These are phyloP conservation scores for Phyllotreta cruciferae DNA, from an alignment of 2,888 invertebrate species.

Conservation along the genomic window DNA sequence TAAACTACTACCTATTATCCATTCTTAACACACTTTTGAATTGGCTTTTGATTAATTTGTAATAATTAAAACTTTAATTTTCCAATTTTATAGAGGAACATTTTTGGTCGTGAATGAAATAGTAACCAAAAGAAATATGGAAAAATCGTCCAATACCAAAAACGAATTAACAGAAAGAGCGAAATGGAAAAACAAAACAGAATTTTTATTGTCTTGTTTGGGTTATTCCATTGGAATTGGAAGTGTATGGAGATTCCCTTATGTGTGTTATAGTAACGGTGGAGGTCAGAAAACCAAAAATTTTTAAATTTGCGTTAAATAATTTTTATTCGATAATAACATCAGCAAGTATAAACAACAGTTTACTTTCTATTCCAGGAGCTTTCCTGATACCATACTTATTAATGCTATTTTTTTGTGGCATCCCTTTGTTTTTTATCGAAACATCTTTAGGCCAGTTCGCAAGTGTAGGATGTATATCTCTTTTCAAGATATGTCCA, in stretches of 20 bases:
- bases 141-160: too few relatives aligned
- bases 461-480: slow-evolving; percentile 80
- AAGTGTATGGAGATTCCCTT: slow-evolving; percentile 88
- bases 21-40: too few relatives aligned
- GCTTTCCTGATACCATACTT: slow-evolving; percentile 89
- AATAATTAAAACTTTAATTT: too few relatives aligned
- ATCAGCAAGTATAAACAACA: not conserved
- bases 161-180: not conserved
- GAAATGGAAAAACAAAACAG: slow-evolving; percentile 76
- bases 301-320: not conserved
- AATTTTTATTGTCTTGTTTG: slow-evolving; percentile 81
- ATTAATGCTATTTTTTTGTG: slow-evolving; percentile 80
- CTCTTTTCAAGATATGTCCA: slow-evolving; percentile 81
- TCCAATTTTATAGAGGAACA: too few relatives aligned
- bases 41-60: too few relatives aligned
- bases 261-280: slow-evolving; percentile 84
- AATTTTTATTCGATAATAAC: not conserved
- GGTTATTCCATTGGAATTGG: slow-evolving; percentile 88
- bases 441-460: slow-evolving; percentile 89
- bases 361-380: slow-evolving; percentile 61
- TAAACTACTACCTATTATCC: too few relatives aligned
- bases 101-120: too few relatives aligned
- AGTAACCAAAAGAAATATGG: too few relatives aligned
- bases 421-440: slow-evolving; percentile 87
- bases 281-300: slow-evolving; percentile 66